Percentiles rank a stretch among this genome's conserved stretches.
phyloP scores from a whole-genome alignment of 2,888 invertebrate species.

The Lithophane leautieri region DNA sequence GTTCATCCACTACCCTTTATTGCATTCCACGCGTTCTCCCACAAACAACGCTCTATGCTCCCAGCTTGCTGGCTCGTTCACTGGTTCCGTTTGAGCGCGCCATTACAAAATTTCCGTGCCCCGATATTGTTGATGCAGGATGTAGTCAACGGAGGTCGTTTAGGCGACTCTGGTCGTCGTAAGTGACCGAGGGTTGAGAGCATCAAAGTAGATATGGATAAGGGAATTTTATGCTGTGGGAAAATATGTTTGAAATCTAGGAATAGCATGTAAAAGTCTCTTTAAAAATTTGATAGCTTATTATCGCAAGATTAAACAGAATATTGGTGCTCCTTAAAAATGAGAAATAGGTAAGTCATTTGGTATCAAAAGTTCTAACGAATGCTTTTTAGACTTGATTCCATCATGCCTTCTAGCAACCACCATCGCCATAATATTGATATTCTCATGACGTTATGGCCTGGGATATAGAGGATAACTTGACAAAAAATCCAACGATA shows the following conservation, averaged over 20 bases:
- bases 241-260: neutral
- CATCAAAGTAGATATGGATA: slow-evolving; percentile 19
- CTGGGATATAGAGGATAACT: no score
- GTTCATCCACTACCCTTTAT: slow-evolving; percentile 54
- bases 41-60: slow-evolving; percentile 23
- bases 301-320: no score
- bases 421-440: no score
- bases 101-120: slow-evolving; percentile 47
- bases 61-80: slow-evolving; percentile 11
- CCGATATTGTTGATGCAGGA: slow-evolving; percentile 49
- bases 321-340: no score
- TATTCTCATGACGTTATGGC: no score
- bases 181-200: slow-evolving; percentile 19
- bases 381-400: no score
- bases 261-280: neutral
- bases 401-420: no score
- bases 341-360: no score
- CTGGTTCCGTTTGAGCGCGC: slow-evolving; percentile 37
- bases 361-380: no score
- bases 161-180: slow-evolving; percentile 5
- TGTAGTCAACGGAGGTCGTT: slow-evolving; percentile 56
- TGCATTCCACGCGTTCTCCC: slow-evolving; percentile 49
- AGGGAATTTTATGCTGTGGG: slow-evolving; percentile 2
- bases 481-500: no score
- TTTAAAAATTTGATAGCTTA: no score